Conservation (phyloP, 2,888 invertebrate genomes). For the Pherbina coryleti region DNA sequence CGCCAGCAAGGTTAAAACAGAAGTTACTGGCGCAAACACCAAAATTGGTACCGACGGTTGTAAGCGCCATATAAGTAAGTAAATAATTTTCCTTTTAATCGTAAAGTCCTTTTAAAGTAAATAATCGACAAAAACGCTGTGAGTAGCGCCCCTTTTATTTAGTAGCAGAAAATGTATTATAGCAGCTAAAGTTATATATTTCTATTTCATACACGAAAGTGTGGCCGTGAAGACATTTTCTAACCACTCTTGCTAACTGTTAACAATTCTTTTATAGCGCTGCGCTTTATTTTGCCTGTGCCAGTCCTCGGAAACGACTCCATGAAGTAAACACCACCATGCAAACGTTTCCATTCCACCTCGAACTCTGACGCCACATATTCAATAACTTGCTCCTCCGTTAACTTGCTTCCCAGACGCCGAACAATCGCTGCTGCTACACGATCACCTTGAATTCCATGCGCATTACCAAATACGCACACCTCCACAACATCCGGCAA, state of each 20-base stretch:
- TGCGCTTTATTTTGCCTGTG: conserved; percentile 48
- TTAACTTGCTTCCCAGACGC: conserved; percentile 41
- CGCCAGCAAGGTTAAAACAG: too few relatives aligned
- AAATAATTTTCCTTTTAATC: too few relatives aligned
- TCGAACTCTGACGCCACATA: conserved; percentile 51
- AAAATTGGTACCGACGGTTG: too few relatives aligned
- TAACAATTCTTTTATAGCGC: neutral
- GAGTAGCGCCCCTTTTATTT: too few relatives aligned
- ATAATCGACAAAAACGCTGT: too few relatives aligned
- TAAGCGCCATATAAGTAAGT: too few relatives aligned
- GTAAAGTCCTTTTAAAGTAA: too few relatives aligned
- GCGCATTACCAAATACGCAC: conserved; percentile 62
- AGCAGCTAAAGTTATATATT: too few relatives aligned
- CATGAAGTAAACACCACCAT: conserved; percentile 53
- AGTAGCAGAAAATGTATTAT: too few relatives aligned
- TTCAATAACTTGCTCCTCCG: conserved; percentile 44
- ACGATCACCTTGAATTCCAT: conserved; percentile 54
- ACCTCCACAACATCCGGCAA: conserved; percentile 57
- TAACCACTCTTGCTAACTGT: neutral
- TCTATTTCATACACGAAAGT: too few relatives aligned
- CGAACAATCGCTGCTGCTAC: conserved; percentile 61
- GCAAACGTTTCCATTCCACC: conserved; percentile 48
- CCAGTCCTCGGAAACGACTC: conserved; percentile 50
- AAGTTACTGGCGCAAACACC: too few relatives aligned
- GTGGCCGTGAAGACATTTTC: too few relatives aligned